Evolutionary conservation across 2,797 vertebrate genomes (phyloP).

Genomic region (Smutsia gigantea): DNA sequence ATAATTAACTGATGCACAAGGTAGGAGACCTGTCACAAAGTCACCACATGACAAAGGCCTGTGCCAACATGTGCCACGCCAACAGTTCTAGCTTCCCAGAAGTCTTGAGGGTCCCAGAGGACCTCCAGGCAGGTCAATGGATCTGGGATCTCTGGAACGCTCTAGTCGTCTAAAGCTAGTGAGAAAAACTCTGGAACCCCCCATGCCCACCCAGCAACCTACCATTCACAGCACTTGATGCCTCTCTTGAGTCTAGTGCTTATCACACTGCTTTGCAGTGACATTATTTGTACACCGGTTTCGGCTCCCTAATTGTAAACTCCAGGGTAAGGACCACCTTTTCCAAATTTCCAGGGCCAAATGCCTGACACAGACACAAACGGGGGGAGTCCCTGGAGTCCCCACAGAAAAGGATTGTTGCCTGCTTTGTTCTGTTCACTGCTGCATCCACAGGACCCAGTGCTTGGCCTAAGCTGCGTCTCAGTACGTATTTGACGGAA

Average conservation of each 20-base stretch:
- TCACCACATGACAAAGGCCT: not conserved
- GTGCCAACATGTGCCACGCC: not conserved
- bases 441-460: not conserved
- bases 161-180: not conserved
- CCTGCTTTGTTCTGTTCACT: not conserved
- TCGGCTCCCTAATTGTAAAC: not conserved
- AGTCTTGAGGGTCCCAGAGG: not conserved
- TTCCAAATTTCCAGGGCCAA: not conserved
- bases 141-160: not conserved
- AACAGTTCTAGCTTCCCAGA: not conserved
- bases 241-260: not conserved
- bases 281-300: not conserved
- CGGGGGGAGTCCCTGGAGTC: too few species aligned
- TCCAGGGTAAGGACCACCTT: not conserved
- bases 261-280: accelerated
- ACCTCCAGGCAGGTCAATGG: not conserved
- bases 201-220: accelerated
- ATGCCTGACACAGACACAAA: not conserved
- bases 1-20: too few species aligned
- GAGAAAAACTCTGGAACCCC: not conserved
- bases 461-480: not conserved
- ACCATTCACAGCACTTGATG: not conserved
- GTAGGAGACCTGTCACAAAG: not conserved
- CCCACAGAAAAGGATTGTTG: not conserved
- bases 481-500: not conserved